These are phyloP conservation scores for Pogonomyrmex barbatus DNA, from an alignment of 1,140 invertebrate genomes.

Conservation along the genomic window DNA sequence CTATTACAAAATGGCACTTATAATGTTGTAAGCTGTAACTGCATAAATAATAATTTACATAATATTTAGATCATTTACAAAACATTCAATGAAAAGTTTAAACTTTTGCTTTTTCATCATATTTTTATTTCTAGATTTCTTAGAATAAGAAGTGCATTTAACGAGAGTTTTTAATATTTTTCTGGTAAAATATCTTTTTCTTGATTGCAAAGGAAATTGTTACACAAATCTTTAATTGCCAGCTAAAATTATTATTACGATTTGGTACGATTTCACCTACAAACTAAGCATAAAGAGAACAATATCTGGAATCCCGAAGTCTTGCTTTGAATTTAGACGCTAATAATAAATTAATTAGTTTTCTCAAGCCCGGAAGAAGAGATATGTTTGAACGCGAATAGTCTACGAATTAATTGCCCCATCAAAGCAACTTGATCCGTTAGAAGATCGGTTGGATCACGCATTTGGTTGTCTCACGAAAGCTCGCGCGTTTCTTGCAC, in stretches of 20 bases:
- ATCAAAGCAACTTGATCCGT: constrained; percentile 21
- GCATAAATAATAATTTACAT: background rate
- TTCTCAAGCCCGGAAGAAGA: background rate
- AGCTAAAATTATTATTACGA: background rate
- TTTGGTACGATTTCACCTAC: background rate
- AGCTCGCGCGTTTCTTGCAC: constrained; percentile 12
- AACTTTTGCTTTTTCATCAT: background rate
- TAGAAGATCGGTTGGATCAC: constrained; percentile 41
- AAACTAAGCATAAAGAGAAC: background rate
- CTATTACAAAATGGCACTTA: background rate
- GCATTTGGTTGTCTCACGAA: constrained; percentile 35
- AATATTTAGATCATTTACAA: background rate
- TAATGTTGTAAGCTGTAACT: background rate
- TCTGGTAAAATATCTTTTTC: background rate
- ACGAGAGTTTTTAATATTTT: background rate
- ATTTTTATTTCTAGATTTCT: background rate
- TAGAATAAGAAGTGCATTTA: background rate
- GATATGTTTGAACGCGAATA: background rate
- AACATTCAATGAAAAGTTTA: background rate
- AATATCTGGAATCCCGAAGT: background rate
- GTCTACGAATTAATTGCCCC: constrained; percentile 36
- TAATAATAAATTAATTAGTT: constrained; percentile 44
- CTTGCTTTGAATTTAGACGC: background rate
- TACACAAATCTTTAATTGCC: background rate
- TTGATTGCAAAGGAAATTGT: background rate